Evolutionary conservation across 2,113 vertebrate species (phyloP).

Genomic region (Pedionomus torquatus): DNA sequence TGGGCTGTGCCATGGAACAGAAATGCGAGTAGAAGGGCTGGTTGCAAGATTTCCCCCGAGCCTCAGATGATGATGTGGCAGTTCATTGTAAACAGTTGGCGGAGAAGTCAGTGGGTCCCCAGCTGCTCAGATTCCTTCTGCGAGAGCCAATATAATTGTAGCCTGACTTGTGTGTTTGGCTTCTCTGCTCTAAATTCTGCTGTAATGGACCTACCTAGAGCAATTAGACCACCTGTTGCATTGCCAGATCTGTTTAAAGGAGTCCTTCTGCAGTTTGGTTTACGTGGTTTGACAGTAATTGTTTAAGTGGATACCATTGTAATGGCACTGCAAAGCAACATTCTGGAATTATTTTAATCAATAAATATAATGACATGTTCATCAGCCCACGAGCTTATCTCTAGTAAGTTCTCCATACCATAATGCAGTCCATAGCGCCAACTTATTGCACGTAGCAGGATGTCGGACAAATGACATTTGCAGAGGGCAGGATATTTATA

Average conservation of each 20-base stretch:
- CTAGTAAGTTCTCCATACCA: background rate
- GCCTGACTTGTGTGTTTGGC: background rate
- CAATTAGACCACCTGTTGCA: constrained; percentile 30
- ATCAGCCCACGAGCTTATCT: background rate
- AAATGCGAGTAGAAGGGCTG: rapidly evolving
- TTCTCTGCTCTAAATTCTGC: background rate
- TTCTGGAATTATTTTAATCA: background rate
- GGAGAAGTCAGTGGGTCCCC: background rate
- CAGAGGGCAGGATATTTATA: background rate
- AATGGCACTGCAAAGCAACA: constrained; percentile 13
- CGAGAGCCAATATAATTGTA: background rate
- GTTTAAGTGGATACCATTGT: background rate
- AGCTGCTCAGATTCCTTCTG: constrained; percentile 29
- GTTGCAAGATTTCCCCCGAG: background rate
- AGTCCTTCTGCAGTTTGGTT: background rate
- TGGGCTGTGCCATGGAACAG: rapidly evolving
- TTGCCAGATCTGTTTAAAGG: background rate
- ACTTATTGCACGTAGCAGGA: background rate
- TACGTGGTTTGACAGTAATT: constrained; percentile 24
- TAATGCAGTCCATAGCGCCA: background rate
- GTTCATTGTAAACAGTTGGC: background rate
- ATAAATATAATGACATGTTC: background rate
- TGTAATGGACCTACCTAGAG: constrained; percentile 21
- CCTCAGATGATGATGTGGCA: background rate
- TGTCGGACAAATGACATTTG: background rate